Evolutionary conservation across 1,140 invertebrate genomes (phyloP).

Genomic region (Lepidurus couesii): DNA sequence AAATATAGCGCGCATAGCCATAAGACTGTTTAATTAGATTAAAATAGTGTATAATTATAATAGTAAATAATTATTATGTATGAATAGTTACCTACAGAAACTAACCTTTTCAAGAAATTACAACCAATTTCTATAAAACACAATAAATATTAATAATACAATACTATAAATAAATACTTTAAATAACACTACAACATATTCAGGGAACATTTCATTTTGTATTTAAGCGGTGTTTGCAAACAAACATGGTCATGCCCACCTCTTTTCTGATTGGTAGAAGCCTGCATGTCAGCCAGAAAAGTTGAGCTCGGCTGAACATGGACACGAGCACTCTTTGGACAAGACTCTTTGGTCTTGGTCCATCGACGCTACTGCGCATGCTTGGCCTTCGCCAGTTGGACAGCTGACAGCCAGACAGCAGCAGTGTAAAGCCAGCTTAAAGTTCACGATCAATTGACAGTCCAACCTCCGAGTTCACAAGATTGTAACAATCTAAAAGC

Average conservation of each 20-base stretch:
- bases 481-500: background rate
- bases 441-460: background rate
- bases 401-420: too few species aligned
- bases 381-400: too few species aligned
- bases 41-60: background rate
- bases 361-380: too few species aligned
- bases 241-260: background rate
- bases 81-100: background rate
- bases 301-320: background rate
- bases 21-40: background rate
- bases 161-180: background rate
- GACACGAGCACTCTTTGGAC: too few species aligned
- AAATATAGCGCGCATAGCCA: background rate
- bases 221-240: background rate
- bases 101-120: background rate
- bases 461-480: background rate
- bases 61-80: background rate
- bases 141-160: background rate
- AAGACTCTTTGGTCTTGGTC: too few species aligned
- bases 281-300: background rate
- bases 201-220: background rate
- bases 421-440: too few species aligned
- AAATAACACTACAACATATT: slow-evolving; percentile 1
- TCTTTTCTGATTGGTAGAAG: background rate
- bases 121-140: background rate